Base-by-base conservation (phyloP, 2,888 invertebrate genomes). In the Belgica antarctica region DNA sequence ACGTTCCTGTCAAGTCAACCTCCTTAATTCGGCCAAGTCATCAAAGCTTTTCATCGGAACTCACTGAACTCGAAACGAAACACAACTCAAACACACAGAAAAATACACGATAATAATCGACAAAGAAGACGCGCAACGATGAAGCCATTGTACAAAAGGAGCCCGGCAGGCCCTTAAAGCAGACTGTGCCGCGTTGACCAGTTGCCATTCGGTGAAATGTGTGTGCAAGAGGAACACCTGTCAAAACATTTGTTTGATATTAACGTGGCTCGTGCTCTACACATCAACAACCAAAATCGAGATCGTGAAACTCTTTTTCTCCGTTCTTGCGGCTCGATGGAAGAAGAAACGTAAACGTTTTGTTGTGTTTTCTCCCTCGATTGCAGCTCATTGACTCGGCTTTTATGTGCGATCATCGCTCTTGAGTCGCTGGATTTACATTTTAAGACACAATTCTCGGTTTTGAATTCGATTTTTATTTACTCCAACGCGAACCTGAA, bases 221-320 rank as follows among this genome's bases (percentile, higher is more conserved):
- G 34, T 52, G 52, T 52, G 52, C 52, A 52, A 22, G 52, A n/a
- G n/a, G 10, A 52, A 22, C 70, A 70, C 70, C 70, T 70, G 70
- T 61, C 70, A 70, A 70, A 70, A 70, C 70, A 70, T 70, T 70
- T 70, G 70, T 36, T 61, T 59, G 70, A 59, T 70, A 61, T 59
- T 69, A 31, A 47, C 69, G 47, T 24, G 57, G 61, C 70, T 61
- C 61, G 31, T 61, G 61, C 59, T 59, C 8, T 3, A n/a, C 24
- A 24, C 8, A 8, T n/a, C 27, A 59, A 59, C 24, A 59, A 24
- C n/a, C 4, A 46, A 4, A 46, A 46, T 12, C 3, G 17, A 12
- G 15, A 15, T 46, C 46, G 46, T 46, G 15, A 59, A 59, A 27
- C 59, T 27, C 27, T 27, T 59, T 59, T 27, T 7, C 2, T 19